Evolutionary conservation across 35 echinoderm and acorn worm genomes (phyloP).

Genomic region (Heliocidaris erythrogramma): DNA sequence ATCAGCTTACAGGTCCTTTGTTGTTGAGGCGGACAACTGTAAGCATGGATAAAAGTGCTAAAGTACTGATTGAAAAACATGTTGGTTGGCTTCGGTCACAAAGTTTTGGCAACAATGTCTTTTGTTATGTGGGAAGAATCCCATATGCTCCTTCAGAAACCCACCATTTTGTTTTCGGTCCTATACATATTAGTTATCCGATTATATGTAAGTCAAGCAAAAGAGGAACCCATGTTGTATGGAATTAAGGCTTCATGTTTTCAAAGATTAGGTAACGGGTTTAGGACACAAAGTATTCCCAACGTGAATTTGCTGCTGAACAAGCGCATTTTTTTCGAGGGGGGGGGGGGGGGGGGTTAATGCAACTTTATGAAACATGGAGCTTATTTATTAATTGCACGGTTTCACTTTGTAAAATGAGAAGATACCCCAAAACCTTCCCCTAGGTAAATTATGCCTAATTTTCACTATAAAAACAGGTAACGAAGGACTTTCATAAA

Average conservation of each 20-base stretch:
- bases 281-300: background rate
- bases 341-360: too few species aligned
- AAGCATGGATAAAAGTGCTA: slow-evolving; percentile 3
- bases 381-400: too few species aligned
- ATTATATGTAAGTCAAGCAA: background rate
- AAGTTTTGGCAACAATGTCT: slow-evolving; percentile 20
- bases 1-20: background rate
- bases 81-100: background rate
- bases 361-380: too few species aligned
- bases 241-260: background rate
- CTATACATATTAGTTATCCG: background rate
- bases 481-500: too few species aligned
- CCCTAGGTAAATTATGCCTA: too few species aligned
- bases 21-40: background rate
- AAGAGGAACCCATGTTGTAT: background rate
- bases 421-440: too few species aligned
- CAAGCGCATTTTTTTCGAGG: background rate
- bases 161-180: slow-evolving; percentile 1
- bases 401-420: too few species aligned
- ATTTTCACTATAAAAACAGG: too few species aligned
- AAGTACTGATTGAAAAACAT: slow-evolving; percentile 29
- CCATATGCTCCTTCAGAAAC: background rate
- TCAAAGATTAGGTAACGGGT: background rate
- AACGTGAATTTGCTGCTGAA: background rate
- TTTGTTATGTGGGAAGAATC: slow-evolving; percentile 27